Base-by-base conservation (phyloP, 2,797 vertebrate species). In the Melanitta fusca region DNA sequence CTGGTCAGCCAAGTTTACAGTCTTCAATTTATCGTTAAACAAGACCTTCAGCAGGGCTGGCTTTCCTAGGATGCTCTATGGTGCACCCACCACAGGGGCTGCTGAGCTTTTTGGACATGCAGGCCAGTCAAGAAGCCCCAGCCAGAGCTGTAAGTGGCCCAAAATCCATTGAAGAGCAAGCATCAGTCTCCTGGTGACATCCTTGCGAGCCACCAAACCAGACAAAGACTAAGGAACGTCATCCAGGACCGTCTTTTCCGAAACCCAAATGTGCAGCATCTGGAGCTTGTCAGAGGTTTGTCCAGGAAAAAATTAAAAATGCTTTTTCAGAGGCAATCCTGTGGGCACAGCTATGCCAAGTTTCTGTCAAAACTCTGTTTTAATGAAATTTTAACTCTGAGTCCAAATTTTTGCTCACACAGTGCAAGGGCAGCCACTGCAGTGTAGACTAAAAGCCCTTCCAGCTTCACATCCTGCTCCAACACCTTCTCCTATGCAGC, bases 221-320 rank as follows among this genome's bases (percentile, higher is more conserved):
- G 80, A 68, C 51, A 61, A 51, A 86, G 85, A 88, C 75, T 93
- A 91, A 86, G 85, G 0, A 80, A 80, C 20, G 32, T 11, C 66
- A 80, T 39, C 62, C 94, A 93, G 73, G 51, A 95, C 61, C 0
- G 0, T 25, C 64, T 61, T 57, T 78, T 83, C 65, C 82, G 89
- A 93, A 80, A 24, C 47, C 47, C 84, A 60, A 5, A 89, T 82
- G 11, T 73, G 74, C 8, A 89, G 78, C 68, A 94, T 47, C 91
- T 95, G 84, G 86, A 73, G 75, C 81, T 32, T 70, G 58, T 92
- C 71, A 94, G 86, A 94, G 89, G 64, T 62, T 94, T 92, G 85
- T 91, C 87, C 91, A 94, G 68, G 5, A 92, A 66, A 81, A 80
- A 57, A 4, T 64, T 92, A 82, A 61, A 30, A 72, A 65, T 74